Evolutionary conservation across 2,797 vertebrate genomes (phyloP).

Genomic region (Sebastes itinus): DNA sequence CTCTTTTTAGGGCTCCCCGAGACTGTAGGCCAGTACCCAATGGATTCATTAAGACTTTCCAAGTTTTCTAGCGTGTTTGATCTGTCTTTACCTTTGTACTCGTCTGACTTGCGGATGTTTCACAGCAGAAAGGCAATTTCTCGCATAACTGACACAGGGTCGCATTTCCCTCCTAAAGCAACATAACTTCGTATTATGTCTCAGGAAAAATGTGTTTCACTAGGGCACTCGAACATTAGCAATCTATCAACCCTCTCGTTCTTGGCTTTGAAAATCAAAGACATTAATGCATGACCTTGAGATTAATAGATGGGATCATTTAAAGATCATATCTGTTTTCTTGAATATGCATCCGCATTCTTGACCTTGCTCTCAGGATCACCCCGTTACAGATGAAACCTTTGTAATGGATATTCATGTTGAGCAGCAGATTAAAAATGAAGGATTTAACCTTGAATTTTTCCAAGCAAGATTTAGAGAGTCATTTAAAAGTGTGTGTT

Average conservation of each 20-base stretch:
- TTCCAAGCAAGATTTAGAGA: background rate
- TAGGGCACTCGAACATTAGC: background rate
- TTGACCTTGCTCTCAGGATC: background rate
- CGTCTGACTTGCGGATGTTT: conserved; percentile 23
- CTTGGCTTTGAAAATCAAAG: background rate
- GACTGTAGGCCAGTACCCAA: conserved; percentile 34
- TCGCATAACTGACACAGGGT: background rate
- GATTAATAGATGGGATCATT: background rate
- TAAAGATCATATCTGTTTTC: conserved; percentile 7
- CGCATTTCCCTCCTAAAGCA: background rate
- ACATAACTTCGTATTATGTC: background rate
- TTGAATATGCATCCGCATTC: background rate
- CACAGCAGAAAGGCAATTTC: conserved; percentile 19
- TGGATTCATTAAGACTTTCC: conserved; percentile 64
- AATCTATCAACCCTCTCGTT: background rate
- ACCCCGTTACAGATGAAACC: background rate
- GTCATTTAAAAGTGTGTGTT: background rate
- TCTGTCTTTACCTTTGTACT: conserved; percentile 44
- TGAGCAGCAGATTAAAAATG: background rate
- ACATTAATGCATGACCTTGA: background rate
- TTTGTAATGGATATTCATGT: conserved; percentile 2
- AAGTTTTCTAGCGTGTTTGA: conserved; percentile 27
- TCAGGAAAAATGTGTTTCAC: background rate
- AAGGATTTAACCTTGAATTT: conserved; percentile 24
- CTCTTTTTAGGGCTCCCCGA: conserved; percentile 36